Percentiles rank a stretch among this genome's conserved stretches.
These are phyloP conservation scores for Dusona sp. DNA, from an alignment of 2,888 invertebrate species.

Conservation along the genomic window DNA sequence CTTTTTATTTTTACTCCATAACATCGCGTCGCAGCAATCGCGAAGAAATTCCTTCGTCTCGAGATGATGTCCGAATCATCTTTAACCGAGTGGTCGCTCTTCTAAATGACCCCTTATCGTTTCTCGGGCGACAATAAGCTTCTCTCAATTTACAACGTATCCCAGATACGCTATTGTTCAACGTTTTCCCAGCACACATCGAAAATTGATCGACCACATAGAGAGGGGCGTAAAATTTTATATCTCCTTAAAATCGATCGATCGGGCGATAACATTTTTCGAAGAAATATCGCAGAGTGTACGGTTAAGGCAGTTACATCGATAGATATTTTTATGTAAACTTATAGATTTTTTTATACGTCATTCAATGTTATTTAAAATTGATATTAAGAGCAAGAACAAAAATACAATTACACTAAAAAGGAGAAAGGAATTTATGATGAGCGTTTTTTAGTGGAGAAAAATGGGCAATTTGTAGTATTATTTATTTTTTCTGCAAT, in stretches of 20 bases:
- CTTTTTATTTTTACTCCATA: constrained; percentile 24
- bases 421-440: neutral
- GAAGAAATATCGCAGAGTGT: constrained; percentile 3
- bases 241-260: constrained; percentile 32
- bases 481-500: neutral
- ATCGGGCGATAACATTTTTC: neutral
- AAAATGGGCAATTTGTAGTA: neutral
- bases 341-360: neutral
- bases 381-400: neutral
- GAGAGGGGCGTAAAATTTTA: constrained; percentile 17
- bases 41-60: constrained; percentile 57
- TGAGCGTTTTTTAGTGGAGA: neutral
- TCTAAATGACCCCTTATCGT: constrained; percentile 37
- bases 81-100: constrained; percentile 58
- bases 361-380: neutral
- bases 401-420: neutral
- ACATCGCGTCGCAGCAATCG: constrained; percentile 39
- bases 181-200: constrained; percentile 7
- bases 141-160: constrained; percentile 33
- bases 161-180: constrained; percentile 17
- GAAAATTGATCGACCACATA: constrained; percentile 12
- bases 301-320: neutral
- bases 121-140: constrained; percentile 42
- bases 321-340: neutral
- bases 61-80: constrained; percentile 33